Evolutionary conservation across 2,797 vertebrate species (phyloP).

Genomic region (Crenichthys baileyi): DNA sequence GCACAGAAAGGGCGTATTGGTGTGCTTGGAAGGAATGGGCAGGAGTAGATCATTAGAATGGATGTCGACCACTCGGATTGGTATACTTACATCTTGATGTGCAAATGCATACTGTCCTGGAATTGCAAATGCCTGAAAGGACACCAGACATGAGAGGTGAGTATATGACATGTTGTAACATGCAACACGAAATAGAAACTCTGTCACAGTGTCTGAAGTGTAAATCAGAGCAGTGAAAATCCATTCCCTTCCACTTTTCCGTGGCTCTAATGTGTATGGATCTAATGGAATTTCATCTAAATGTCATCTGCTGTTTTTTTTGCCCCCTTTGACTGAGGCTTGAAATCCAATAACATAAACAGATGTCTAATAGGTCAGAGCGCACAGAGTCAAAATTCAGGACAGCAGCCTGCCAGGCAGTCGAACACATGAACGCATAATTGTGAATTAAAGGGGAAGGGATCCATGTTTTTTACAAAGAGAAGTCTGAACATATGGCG

Average conservation of each 20-base stretch:
- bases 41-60: slow-evolving; percentile 74
- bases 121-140: slow-evolving; percentile 88
- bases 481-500: not conserved
- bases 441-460: not conserved
- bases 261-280: slow-evolving; percentile 61
- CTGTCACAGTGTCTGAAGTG: slow-evolving; percentile 10
- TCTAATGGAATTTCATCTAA: slow-evolving; percentile 72
- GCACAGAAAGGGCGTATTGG: slow-evolving; percentile 64
- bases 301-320: slow-evolving; percentile 70
- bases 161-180: slow-evolving; percentile 30
- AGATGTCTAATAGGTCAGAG: slow-evolving; percentile 72
- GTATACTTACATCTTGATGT: slow-evolving; percentile 93
- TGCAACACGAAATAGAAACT: slow-evolving; percentile 37
- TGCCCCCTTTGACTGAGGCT: slow-evolving; percentile 46
- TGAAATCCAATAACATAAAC: slow-evolving; percentile 73
- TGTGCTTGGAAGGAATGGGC: slow-evolving; percentile 62
- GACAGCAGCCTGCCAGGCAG: slow-evolving; percentile 38
- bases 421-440: slow-evolving; percentile 36
- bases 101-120: slow-evolving; percentile 93
- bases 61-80: slow-evolving; percentile 52
- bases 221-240: slow-evolving; percentile 45
- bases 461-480: not conserved
- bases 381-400: slow-evolving; percentile 59
- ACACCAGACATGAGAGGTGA: slow-evolving; percentile 11
- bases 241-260: slow-evolving; percentile 44